phyloP scores from a whole-genome alignment of 2,797 vertebrate genomes.

The Neopelma chrysocephalum region DNA sequence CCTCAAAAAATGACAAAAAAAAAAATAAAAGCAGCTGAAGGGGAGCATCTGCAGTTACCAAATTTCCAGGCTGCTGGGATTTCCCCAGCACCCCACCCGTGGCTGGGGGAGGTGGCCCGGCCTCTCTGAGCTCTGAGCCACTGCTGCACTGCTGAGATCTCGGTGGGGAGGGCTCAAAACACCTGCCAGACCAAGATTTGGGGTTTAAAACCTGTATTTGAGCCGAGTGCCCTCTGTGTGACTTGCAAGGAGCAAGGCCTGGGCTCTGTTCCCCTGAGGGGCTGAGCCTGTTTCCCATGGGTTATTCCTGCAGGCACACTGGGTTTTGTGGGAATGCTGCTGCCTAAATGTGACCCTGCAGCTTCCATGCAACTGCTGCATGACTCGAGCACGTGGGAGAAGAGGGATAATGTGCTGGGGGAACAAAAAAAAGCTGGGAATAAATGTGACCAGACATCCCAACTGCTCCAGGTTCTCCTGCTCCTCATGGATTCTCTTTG shows the following conservation, averaged over 20 bases:
- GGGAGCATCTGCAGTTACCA: constrained; percentile 45
- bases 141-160: neutral
- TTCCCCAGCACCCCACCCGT: constrained; percentile 54
- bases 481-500: too few relatives aligned
- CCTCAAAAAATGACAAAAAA: neutral
- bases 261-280: neutral
- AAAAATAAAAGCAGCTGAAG: neutral
- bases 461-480: neutral
- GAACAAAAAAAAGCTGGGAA: neutral
- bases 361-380: neutral
- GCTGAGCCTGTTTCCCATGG: neutral
- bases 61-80: constrained; percentile 57
- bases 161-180: neutral
- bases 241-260: neutral
- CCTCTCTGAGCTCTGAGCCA: neutral
- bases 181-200: neutral
- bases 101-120: neutral
- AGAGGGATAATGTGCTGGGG: neutral
- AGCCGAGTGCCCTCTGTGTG: neutral
- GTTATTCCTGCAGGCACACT: neutral
- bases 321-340: neutral
- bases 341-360: neutral
- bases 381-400: neutral
- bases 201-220: accelerated
- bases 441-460: neutral